Base-by-base conservation (phyloP, 1,140 invertebrate genomes). In the Orussus abietinus region DNA sequence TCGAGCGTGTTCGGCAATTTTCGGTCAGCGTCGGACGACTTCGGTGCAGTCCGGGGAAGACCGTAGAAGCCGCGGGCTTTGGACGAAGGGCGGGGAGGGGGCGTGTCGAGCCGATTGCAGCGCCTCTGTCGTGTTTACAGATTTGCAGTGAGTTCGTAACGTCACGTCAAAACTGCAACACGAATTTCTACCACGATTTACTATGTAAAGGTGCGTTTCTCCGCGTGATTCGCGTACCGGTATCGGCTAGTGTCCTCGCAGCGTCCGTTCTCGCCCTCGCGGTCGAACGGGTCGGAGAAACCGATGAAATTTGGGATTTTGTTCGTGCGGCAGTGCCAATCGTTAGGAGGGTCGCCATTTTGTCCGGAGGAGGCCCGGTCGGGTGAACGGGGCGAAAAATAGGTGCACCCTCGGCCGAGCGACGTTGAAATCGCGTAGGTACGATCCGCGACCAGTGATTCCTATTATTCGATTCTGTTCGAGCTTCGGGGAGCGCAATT, bases 111-210 rank as follows among this genome's bases (percentile, higher is more conserved):
- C n/a, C 47, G 53, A 51, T 32, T n/a, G 55, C 45, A 60, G 66
- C 63, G 65, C 66, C 55, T 45, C 49, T 49, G 49, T 51, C 55
- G 49, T 67, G 66, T 71, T 71, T 69, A 71, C 64, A 66, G 63
- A 64, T 62, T 69, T 54, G 55, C 51, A 55, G 62, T 61, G 54
- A 48, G 53, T 69, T 56, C 53, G 57, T 68, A 69, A 71, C 66
- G 68, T 71, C 66, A 71, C 67, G 68, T 71, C 66, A 69, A 69
- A 69, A 56, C 55, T 64, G 60, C 58, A 71, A 58, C 55, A 62
- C 57, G 58, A 62, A 66, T 63, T 66, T 66, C 52, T 62, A 68
- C 57, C 25, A 53, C 47, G 55, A 59, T 64, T 69, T 68, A 68
- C 62, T 68, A 68, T 69, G 66, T 66, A 68, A 69, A 69, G 66